Evolutionary conservation across 2,888 invertebrate species (phyloP), one percentile per base, ranked within the genome.

Genomic region (Amphimallon solstitiale): DNA sequence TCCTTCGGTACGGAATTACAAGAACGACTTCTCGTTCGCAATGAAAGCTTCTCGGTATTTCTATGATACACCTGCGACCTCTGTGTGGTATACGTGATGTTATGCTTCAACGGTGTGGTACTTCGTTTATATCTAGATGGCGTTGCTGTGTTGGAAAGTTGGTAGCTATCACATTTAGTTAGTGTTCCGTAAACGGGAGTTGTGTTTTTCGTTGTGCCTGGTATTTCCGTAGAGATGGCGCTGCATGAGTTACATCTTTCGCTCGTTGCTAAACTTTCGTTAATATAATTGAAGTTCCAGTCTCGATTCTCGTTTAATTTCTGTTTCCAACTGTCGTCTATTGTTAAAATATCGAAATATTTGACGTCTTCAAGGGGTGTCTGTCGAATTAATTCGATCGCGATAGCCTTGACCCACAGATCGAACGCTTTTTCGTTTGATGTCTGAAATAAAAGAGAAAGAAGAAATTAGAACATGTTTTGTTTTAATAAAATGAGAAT

Each of bases 361-460:
- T 90, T 89, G 66, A 91, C 86, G 70, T 89, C 88, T 52, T 90
- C 89, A 70, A 91, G 82, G 15, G 91, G 91, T 29, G 91, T 92
- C 79, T 92, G 91, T 1, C 90, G 86, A 71, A 92, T 89, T 70
- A 92, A 86, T 79, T 92, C 91, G 70, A 90, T 88, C 60, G 91
- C 91, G 68, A 92, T 86, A 63, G 90, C 89, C 75, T 89, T 88
- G 75, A 90, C 90, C 91, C 91, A 92, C 65, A 89, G 86, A 81
- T 90, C 87, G 81, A 90, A 91, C 74, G 88, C 86, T 74, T 87
- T 85, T 79, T 89, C 89, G 77, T 86, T 89, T 81, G 88, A 86
- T 77, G 89, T 88, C 91, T 91, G 85, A 62, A 87, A 88, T 81
- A 81, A 84, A 72, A 72, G 29, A 29, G 6, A 29, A 29, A 29